phyloP scores from a whole-genome alignment of 2,113 vertebrate species.

The Cynocephalus volans region DNA sequence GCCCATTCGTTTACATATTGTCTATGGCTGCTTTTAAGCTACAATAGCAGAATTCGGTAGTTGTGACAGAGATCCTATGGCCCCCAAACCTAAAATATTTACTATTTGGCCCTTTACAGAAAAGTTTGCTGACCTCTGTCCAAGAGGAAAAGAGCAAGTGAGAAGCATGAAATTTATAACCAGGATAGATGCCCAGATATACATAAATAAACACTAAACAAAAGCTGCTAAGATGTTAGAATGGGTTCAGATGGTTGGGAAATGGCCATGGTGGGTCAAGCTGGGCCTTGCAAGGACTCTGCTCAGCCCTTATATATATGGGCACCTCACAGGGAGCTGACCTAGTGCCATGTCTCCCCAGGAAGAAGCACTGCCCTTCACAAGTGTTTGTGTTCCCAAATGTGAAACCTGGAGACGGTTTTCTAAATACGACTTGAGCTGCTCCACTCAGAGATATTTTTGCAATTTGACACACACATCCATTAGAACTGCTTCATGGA shows the following conservation, averaged over 20 bases:
- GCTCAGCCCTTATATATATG: background rate
- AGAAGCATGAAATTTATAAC: conserved; percentile 18
- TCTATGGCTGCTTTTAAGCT: background rate
- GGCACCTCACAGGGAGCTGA: background rate
- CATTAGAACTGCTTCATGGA: conserved; percentile 23
- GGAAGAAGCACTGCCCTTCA: background rate
- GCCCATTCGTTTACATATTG: background rate
- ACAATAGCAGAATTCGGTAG: background rate
- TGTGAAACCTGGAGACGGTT: conserved; percentile 59
- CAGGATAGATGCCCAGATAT: background rate
- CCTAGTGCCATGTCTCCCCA: background rate
- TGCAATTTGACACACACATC: conserved; percentile 68
- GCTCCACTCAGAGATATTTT: background rate
- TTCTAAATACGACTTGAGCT: conserved; percentile 54
- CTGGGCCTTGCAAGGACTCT: background rate
- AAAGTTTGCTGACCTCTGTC: background rate
- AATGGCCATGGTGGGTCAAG: background rate
- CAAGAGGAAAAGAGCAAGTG: background rate
- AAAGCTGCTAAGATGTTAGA: background rate
- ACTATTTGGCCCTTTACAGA: background rate
- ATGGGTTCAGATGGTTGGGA: background rate
- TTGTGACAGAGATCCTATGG: background rate
- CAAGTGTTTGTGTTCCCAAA: conserved; percentile 71
- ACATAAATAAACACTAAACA: background rate
- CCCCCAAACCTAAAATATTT: background rate